A percentile compares a stretch with the other conserved stretches of the same genome.
Conservation (phyloP, 2,888 invertebrate genomes). For the Vesta saturnalis region DNA sequence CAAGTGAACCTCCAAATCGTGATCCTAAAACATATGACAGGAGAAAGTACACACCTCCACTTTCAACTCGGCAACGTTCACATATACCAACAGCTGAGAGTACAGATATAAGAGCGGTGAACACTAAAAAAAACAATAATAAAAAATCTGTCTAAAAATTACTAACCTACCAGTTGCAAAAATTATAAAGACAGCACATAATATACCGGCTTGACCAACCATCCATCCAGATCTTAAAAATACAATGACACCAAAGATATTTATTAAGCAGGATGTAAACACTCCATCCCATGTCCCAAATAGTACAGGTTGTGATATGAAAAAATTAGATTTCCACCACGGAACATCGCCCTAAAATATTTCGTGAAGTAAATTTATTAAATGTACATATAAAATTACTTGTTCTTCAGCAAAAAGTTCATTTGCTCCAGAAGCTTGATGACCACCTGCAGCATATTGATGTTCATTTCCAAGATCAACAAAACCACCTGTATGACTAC, state of each 20-base stretch:
- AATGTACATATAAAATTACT: conserved; percentile 63
- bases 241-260: conserved; percentile 97
- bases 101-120: conserved; percentile 90
- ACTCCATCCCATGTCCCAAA: conserved; percentile 99
- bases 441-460: conserved; percentile 82
- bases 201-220: conserved; percentile 88
- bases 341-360: conserved; percentile 73
- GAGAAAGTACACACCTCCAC: conserved; percentile 97
- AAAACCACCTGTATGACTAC: conserved; percentile 77
- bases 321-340: conserved; percentile 98
- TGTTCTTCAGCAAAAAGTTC: conserved; percentile 93
- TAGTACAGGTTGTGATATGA: conserved; percentile 93
- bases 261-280: conserved; percentile 96
- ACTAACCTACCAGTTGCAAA: conserved; percentile 74
- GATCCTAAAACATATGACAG: conserved; percentile 94
- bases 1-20: conserved; percentile 91
- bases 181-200: conserved; percentile 83
- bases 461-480: conserved; percentile 80
- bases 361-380: neutral
- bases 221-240: conserved; percentile 98
- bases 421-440: conserved; percentile 87
- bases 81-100: conserved; percentile 96
- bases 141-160: neutral
- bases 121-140: conserved; percentile 68
- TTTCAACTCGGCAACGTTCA: conserved; percentile 93